Evolutionary conservation across 1,140 invertebrate species (phyloP).

Genomic region (Sycophila sp.): DNA sequence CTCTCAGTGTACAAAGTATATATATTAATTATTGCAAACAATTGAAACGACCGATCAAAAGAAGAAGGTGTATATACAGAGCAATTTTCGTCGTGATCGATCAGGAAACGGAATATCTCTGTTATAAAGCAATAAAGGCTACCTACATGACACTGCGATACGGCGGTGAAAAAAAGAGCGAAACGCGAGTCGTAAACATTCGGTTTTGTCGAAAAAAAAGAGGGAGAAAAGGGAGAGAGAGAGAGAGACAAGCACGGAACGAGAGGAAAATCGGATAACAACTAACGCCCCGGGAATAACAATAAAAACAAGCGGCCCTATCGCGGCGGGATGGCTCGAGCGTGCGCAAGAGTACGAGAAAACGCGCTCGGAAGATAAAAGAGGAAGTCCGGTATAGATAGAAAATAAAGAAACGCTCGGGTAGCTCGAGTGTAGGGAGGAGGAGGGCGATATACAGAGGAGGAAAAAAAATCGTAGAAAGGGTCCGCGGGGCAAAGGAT

Average conservation of each 20-base stretch:
- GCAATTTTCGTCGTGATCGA: no score
- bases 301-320: constrained; percentile 28
- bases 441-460: constrained; percentile 16
- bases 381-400: constrained; percentile 31
- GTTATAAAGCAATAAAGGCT: not conserved
- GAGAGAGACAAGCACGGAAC: not conserved
- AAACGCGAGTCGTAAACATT: constrained; percentile 33
- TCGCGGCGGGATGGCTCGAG: not conserved
- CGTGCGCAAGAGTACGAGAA: not conserved
- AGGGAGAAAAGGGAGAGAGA: not conserved
- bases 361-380: constrained; percentile 17
- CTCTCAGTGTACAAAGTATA: no score
- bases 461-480: constrained; percentile 37
- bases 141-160: constrained; percentile 8
- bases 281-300: not conserved
- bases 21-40: no score
- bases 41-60: no score
- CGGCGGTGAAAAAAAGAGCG: not conserved
- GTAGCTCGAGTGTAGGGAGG: constrained; percentile 1
- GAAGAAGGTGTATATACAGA: no score
- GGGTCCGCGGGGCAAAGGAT: constrained; percentile 40
- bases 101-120: not conserved
- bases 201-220: not conserved
- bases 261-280: constrained; percentile 22
- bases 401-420: constrained; percentile 32